Percentiles rank a stretch among this genome's conserved stretches.
phyloP scores from a whole-genome alignment of 2,797 vertebrate genomes.

The Channallabes apus region DNA sequence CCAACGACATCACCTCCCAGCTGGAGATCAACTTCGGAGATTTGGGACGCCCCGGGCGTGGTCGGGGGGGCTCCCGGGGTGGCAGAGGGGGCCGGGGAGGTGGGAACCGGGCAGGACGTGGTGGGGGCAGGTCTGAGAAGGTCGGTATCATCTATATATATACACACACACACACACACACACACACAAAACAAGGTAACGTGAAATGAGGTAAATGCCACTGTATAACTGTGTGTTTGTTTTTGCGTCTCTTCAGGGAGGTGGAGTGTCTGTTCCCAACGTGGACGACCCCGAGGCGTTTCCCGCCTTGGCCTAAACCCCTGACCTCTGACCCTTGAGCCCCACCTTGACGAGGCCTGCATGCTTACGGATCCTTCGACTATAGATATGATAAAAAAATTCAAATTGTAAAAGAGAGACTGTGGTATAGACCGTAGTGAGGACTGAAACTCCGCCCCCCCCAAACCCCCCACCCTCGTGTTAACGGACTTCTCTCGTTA shows the following conservation, averaged over 20 bases:
- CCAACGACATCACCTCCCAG: constrained; percentile 98
- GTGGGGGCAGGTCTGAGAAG: constrained; percentile 86
- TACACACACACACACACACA: too few species aligned
- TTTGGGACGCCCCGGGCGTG: constrained; percentile 92
- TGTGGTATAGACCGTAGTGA: constrained; percentile 94
- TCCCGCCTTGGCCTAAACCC: constrained; percentile 91
- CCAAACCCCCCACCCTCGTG: neutral
- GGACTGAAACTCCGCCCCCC: constrained; percentile 79
- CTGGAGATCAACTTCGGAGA: constrained; percentile 99
- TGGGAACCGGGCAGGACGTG: constrained; percentile 64
- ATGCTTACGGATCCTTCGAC: constrained; percentile 98
- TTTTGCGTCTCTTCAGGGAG: constrained; percentile 73
- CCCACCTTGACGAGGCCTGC: constrained; percentile 93
- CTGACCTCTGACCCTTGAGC: constrained; percentile 69
- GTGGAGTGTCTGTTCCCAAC: constrained; percentile 92
- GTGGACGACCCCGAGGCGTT: constrained; percentile 99
- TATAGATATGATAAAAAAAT: constrained; percentile 80
- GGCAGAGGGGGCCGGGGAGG: constrained; percentile 74
- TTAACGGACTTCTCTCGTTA: constrained; percentile 97
- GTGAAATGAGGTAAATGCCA: too few species aligned
- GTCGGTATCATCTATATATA: constrained; percentile 62
- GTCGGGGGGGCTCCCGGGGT: constrained; percentile 84
- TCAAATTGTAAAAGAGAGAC: constrained; percentile 74
- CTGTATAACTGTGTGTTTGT: constrained; percentile 22
- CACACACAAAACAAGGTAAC: too few species aligned